Evolutionary conservation across 1,140 invertebrate genomes (phyloP).

Genomic region (Trialeurodes vaporariorum): DNA sequence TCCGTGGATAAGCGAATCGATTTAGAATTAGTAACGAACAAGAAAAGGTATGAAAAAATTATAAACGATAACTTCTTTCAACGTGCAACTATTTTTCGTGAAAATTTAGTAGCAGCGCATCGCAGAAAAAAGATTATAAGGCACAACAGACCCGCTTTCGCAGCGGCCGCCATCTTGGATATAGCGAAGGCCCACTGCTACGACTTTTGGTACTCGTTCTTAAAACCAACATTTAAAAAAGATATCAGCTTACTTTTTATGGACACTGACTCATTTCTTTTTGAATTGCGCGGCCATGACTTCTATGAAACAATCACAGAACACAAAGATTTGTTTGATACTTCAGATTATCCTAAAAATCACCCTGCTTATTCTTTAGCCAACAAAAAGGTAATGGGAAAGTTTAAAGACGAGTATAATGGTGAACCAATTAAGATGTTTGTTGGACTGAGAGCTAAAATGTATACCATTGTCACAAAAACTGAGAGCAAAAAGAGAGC

Average conservation of each 20-base stretch:
- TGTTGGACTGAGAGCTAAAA: background rate
- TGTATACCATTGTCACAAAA: background rate
- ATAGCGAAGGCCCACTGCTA: background rate
- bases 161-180: background rate
- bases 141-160: background rate
- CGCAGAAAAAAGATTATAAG: background rate
- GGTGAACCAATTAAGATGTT: background rate
- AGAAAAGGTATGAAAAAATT: background rate
- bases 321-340: background rate
- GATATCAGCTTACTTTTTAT: conserved; percentile 23
- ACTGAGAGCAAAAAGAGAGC: background rate
- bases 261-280: conserved; percentile 35
- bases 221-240: conserved; percentile 12
- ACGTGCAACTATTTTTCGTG: background rate
- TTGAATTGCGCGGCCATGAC: conserved; percentile 12
- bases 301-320: background rate
- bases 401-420: background rate
- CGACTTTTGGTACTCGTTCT: background rate
- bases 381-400: background rate
- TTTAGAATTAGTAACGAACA: conserved; percentile 28
- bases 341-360: background rate
- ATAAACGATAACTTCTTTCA: background rate
- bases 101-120: background rate
- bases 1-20: conserved; percentile 31
- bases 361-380: background rate